phyloP scores from a whole-genome alignment of 2,888 invertebrate genomes.

The Xestobium rufovillosum region DNA sequence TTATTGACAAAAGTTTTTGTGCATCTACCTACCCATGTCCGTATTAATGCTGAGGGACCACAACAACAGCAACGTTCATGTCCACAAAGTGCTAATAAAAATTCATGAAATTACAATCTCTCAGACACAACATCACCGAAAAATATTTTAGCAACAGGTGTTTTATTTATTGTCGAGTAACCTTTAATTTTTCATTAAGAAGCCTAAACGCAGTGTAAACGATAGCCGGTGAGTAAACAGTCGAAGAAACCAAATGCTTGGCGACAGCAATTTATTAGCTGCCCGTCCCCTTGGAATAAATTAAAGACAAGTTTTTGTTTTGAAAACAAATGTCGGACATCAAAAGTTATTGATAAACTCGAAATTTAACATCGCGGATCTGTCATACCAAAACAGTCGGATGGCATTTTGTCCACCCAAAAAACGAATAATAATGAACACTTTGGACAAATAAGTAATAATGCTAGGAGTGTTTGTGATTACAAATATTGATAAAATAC shows the following conservation, averaged over 20 bases:
- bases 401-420: slow-evolving; percentile 26
- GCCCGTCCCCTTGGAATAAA: slow-evolving; percentile 22
- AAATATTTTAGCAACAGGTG: not conserved
- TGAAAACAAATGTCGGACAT: slow-evolving; percentile 29
- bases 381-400: slow-evolving; percentile 27
- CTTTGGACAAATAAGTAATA: slow-evolving; percentile 32
- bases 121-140: no score
- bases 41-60: no score
- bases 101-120: no score
- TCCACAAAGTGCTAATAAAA: no score
- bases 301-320: slow-evolving; percentile 25
- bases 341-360: slow-evolving; percentile 29
- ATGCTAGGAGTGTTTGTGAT: slow-evolving; percentile 31
- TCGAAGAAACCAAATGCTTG: not conserved
- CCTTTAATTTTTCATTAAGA: not conserved
- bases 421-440: slow-evolving; percentile 28
- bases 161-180: not conserved
- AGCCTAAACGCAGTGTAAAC: not conserved
- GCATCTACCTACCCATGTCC: no score
- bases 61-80: no score
- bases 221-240: not conserved
- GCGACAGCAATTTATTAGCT: no score
- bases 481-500: slow-evolving; percentile 35
- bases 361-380: slow-evolving; percentile 27
- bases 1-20: no score